These are phyloP conservation scores for Neocloeon triangulifer DNA, from an alignment of 1,140 invertebrate genomes.

Conservation along the genomic window DNA sequence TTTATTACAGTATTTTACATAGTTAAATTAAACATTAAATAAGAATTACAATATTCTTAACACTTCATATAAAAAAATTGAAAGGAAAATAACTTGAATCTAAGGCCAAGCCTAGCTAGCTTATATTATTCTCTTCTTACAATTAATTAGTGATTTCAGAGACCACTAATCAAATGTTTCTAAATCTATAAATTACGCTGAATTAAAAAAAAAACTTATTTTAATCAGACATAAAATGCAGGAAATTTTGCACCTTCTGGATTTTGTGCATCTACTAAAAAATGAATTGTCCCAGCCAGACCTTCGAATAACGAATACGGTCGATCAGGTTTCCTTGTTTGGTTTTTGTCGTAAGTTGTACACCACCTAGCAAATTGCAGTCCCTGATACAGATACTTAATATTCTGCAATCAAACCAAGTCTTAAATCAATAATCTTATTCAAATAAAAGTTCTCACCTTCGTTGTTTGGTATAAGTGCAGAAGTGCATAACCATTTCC, in stretches of 20 bases:
- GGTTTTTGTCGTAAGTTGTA: slow-evolving; percentile 40
- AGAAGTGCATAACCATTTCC: slow-evolving; percentile 83
- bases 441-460: slow-evolving; percentile 22
- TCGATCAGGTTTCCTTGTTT: slow-evolving; percentile 42
- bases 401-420: slow-evolving; percentile 34
- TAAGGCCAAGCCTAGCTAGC: no score
- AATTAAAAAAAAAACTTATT: no score
- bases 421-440: slow-evolving; percentile 3
- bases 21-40: no score
- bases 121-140: no score
- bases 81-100: no score
- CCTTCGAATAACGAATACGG: slow-evolving; percentile 78
- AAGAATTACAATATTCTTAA: no score
- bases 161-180: no score
- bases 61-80: no score
- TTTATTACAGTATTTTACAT: no score
- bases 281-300: slow-evolving; percentile 41
- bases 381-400: slow-evolving; percentile 50
- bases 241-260: slow-evolving; percentile 42
- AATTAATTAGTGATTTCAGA: no score
- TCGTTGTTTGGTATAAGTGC: slow-evolving; percentile 52
- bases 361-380: slow-evolving; percentile 70
- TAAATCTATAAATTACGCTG: no score
- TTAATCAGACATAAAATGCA: slow-evolving; percentile 20
- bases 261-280: slow-evolving; percentile 35